Percentiles rank a stretch among this genome's conserved stretches.
Evolutionary conservation across 2,888 invertebrate species (phyloP).

Genomic region (Smittia sp.): DNA sequence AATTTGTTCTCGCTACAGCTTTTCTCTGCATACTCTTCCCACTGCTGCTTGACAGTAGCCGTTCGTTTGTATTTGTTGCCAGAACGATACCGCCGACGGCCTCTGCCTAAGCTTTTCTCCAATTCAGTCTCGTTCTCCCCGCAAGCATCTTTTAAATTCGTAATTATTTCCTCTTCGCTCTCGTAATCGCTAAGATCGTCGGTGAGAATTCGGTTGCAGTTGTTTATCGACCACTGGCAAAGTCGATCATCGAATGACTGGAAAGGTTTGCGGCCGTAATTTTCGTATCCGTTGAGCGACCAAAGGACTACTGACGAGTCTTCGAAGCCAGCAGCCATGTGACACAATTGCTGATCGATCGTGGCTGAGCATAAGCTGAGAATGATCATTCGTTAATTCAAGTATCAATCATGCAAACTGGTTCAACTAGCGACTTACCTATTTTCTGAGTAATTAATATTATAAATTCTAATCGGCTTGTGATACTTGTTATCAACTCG

Average conservation of each 20-base stretch:
- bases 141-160: neutral
- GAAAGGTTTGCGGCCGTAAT: constrained; percentile 49
- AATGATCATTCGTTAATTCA: constrained; percentile 13
- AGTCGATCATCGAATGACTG: constrained; percentile 45
- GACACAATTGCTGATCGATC: constrained; percentile 50
- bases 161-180: constrained; percentile 45
- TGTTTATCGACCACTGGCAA: constrained; percentile 51
- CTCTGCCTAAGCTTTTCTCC: neutral
- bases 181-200: constrained; percentile 42
- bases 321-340: constrained; percentile 51
- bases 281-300: constrained; percentile 50
- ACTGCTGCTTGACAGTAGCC: constrained; percentile 44
- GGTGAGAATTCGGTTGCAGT: constrained; percentile 42
- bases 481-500: constrained; percentile 42
- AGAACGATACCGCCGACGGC: neutral
- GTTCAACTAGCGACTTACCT: constrained; percentile 37
- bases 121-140: neutral
- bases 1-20: constrained; percentile 48
- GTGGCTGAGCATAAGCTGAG: constrained; percentile 45
- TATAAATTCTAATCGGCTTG: constrained; percentile 43
- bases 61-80: constrained; percentile 22
- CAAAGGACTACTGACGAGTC: constrained; percentile 51
- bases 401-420: neutral
- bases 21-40: constrained; percentile 41
- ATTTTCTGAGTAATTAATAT: constrained; percentile 44